Evolutionary conservation across 2,113 vertebrate species (phyloP), one percentile per base, ranked within the genome.

Genomic region (Climacteris rufus): DNA sequence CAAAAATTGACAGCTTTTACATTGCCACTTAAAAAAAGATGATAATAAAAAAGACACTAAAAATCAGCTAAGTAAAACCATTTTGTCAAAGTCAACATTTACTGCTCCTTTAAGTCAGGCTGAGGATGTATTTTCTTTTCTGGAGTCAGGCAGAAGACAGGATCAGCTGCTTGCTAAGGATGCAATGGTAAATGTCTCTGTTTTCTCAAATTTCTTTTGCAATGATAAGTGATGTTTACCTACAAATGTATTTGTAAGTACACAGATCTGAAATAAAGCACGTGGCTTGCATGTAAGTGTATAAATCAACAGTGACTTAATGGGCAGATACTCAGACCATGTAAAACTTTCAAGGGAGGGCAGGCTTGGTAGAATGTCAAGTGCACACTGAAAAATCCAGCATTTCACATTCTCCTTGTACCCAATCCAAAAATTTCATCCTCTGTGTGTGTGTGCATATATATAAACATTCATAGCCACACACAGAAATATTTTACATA

Each of bases 81-180:
- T 84, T 89, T 33, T 53, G 22, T 85, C 47, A 39, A 35, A 87
- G 77, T 74, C 76, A 78, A 89, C 35, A 27, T n/a, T 82, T 74
- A 70, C 33, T 95, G 86, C 59, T 94, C 31, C 64, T 94, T 71
- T 33, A 54, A 64, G 28, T 33, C 56, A 82, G 52, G 52, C 81
- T 93, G 76, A 95, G 42, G 45, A 84, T 40, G 44, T 53, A 75
- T 93, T 85, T 89, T 75, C 28, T 66, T 77, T 86, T 90, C 83
- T 66, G 37, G 93, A 93, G 33, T 52, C 68, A 89, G 42, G 64
- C 33, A 91, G 42, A 80, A 94, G 45, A 70, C 70, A 96, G 89
- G 61, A 60, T 87, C 87, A 96, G 92, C 42, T 96, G 83, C 45
- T 79, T 65, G 10, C 59, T 96, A 88, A 86, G 49, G 68, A 77